phyloP scores from a whole-genome alignment of 1,140 invertebrate genomes.

The Trichomalopsis sarcophagae region DNA sequence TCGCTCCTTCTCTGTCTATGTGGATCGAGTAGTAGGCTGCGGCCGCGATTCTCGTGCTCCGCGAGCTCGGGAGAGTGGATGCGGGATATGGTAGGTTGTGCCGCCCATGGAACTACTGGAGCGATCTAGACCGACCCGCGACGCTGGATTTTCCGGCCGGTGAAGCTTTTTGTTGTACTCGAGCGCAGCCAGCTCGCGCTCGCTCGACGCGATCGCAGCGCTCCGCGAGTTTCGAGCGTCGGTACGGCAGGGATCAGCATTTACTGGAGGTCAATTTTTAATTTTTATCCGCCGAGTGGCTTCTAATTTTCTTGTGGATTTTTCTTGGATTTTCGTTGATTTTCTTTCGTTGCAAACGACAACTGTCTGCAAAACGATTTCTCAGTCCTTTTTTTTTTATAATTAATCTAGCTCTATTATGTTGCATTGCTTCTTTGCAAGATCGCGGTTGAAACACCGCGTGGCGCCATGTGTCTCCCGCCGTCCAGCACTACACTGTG shows the following conservation, averaged over 20 bases:
- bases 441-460: too few relatives aligned
- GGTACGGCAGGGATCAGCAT: not conserved
- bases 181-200: too few relatives aligned
- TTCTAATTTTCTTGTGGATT: too few relatives aligned
- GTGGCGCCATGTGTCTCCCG: not conserved
- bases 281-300: not conserved
- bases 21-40: slow-evolving; percentile 27
- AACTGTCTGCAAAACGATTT: too few relatives aligned
- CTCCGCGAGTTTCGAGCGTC: not conserved
- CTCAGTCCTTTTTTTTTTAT: too few relatives aligned
- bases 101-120: slow-evolving; percentile 34
- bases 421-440: too few relatives aligned
- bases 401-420: too few relatives aligned
- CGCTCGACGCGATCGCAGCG: not conserved
- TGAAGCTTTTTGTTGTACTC: not conserved
- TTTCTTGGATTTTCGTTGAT: too few relatives aligned
- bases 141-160: not conserved
- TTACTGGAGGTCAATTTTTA: not conserved
- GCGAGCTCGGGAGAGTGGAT: not conserved
- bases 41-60: too few relatives aligned
- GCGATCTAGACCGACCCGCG: not conserved
- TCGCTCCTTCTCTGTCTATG: slow-evolving; percentile 50
- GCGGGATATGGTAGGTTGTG: not conserved
- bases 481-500: not conserved
- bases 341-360: too few relatives aligned